A percentile compares a stretch with the other conserved stretches of the same genome.
These are phyloP conservation scores for Neodon shergylaensis DNA, from an alignment of 2,113 vertebrate genomes.

Conservation along the genomic window DNA sequence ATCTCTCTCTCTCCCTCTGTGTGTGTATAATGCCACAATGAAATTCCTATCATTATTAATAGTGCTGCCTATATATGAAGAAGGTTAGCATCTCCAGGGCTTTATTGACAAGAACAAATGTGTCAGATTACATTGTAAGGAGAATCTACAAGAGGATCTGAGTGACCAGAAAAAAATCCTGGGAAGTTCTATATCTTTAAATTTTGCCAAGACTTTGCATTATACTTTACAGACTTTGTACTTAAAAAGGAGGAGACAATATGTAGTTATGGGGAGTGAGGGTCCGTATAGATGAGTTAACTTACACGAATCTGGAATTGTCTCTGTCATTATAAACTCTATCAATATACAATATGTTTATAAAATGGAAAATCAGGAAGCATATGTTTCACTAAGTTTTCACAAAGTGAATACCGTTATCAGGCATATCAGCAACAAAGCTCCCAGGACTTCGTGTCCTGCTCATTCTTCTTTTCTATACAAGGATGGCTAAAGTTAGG, in stretches of 20 bases:
- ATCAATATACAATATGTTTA: not conserved
- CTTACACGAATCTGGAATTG: not conserved
- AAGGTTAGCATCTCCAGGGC: not conserved
- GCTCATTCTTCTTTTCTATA: accelerated
- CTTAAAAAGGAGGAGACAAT: not conserved
- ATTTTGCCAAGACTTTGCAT: not conserved
- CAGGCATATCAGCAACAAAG: not conserved
- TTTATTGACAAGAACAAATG: not conserved
- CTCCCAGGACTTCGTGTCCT: not conserved
- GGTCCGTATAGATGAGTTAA: not conserved
- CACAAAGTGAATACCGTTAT: not conserved
- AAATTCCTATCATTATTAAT: not conserved
- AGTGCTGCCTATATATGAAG: not conserved
- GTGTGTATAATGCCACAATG: not conserved
- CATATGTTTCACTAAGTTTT: not conserved
- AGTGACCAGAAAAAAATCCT: not conserved
- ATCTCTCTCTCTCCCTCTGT: not conserved
- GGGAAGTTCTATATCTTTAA: not conserved
- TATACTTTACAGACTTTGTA: not conserved
- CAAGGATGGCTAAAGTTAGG: not conserved
- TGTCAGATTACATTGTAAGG: not conserved
- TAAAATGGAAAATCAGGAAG: not conserved
- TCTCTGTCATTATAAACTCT: not conserved
- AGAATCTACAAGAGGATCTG: not conserved
- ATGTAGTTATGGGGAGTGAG: not conserved